phyloP scores from a whole-genome alignment of 2,113 vertebrate genomes.

The Holacanthus passer region DNA sequence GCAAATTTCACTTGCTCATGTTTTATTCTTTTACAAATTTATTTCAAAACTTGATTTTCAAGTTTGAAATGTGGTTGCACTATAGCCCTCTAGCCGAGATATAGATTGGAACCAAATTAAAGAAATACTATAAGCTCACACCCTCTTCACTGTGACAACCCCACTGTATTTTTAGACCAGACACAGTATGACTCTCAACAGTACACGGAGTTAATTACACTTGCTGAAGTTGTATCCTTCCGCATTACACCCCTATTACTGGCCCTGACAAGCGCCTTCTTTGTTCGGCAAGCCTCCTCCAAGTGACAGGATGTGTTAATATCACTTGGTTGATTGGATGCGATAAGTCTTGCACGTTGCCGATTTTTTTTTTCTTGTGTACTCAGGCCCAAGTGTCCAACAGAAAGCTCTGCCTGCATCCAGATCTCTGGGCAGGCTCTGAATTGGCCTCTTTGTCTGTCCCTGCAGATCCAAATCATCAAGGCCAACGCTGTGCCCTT shows the following conservation, averaged over 20 bases:
- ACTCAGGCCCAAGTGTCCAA: conserved; percentile 71
- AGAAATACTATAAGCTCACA: background rate
- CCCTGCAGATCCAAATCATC: conserved; percentile 85
- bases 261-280: conserved; percentile 78
- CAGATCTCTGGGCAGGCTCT: conserved; percentile 68
- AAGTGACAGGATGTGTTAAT: conserved; percentile 84
- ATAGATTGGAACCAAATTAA: background rate
- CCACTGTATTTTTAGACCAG: conserved; percentile 39
- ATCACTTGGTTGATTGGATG: conserved; percentile 81
- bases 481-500: conserved; percentile 76
- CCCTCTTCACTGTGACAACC: background rate
- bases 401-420: conserved; percentile 77
- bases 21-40: background rate
- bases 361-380: conserved; percentile 49
- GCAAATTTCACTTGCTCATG: background rate
- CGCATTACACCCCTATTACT: conserved; percentile 76
- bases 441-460: conserved; percentile 88
- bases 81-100: background rate
- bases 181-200: conserved; percentile 67
- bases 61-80: background rate
- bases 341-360: conserved; percentile 72
- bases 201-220: conserved; percentile 73
- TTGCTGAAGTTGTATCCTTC: conserved; percentile 71
- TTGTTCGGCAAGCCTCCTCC: conserved; percentile 74
- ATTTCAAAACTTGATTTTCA: background rate